Evolutionary conservation across 2,113 vertebrate species (phyloP).

Genomic region (Protobothrops flavoviridis): DNA sequence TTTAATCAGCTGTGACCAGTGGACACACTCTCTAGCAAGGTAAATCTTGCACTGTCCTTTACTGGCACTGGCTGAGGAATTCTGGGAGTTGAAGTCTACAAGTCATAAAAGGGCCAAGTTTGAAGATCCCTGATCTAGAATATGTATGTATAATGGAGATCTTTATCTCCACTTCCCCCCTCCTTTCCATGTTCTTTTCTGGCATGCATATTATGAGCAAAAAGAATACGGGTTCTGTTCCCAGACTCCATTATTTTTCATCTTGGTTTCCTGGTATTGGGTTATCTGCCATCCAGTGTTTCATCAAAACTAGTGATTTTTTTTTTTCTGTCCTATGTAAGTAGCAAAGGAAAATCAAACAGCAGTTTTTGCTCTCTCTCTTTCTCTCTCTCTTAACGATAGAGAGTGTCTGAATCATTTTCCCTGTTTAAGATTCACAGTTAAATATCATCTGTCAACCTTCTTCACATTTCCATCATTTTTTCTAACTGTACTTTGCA

Average conservation of each 20-base stretch:
- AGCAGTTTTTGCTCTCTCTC: background rate
- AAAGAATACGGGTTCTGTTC: background rate
- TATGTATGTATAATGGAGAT: background rate
- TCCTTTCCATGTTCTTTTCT: background rate
- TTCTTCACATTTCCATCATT: background rate
- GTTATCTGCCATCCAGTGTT: background rate
- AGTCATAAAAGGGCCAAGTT: too few species aligned
- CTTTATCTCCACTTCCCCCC: background rate
- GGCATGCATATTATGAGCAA: background rate
- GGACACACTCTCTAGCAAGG: background rate
- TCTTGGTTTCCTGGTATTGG: background rate
- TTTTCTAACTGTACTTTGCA: background rate
- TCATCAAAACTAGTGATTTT: too few species aligned
- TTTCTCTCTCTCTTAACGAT: background rate
- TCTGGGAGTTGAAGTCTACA: too few species aligned
- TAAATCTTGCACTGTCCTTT: background rate
- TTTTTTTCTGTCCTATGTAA: background rate
- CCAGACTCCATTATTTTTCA: background rate
- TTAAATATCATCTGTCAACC: conserved; percentile 9
- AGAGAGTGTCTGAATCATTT: background rate
- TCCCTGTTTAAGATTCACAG: background rate
- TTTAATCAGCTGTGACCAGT: background rate
- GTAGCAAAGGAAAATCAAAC: background rate
- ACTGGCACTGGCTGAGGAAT: background rate
- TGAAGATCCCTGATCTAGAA: too few species aligned